Base-by-base conservation (phyloP, 2,113 vertebrate species). In the Silurus glanis region DNA sequence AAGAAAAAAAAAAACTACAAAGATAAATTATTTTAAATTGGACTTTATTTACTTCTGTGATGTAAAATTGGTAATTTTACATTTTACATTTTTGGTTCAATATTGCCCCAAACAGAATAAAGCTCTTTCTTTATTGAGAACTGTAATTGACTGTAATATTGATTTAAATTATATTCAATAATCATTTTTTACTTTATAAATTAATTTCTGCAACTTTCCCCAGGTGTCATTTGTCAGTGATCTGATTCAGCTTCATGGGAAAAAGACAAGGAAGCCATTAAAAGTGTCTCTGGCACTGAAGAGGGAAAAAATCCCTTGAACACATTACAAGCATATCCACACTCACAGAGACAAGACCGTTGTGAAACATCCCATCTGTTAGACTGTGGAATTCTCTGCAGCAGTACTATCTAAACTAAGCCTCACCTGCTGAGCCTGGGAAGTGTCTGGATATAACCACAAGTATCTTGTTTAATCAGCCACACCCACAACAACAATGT, bases 391-490 rank as follows among this genome's bases (percentile, higher is more conserved):
- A 76, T 78, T 61, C 58, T 51, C 23, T 21, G 28, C 19, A 58
- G n/a, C 25, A 45, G 45, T 53, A 25, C 49, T 28, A 45, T 21
- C 23, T 59, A 62, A 53, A 76, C 58, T 64, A 59, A 85, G 10
- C 8, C 8, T 84, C 83, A 84, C 71, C 72, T 76, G 56, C 58
- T 45, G 58, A 49, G 47, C 51, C 83, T 79, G 83, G 83, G n/a
- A 85, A 85, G 23, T 13, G 6, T 85, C 59, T 85, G 47, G n/a
- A 55, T 8, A 76, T 75, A 84, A 75, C 83, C 83, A 84, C 71
- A 84, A 62, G 71, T 62, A 67, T 79, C 12, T 9, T 16, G 67
- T 55, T 67, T 37, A 25, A 49, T 61, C 16, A 74, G 58, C 5
- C 72, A 62, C 58, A 85, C 37, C 69, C 37, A 59, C 4, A 84